phyloP scores from a whole-genome alignment of 2,797 vertebrate genomes.

The Helostoma temminkii region DNA sequence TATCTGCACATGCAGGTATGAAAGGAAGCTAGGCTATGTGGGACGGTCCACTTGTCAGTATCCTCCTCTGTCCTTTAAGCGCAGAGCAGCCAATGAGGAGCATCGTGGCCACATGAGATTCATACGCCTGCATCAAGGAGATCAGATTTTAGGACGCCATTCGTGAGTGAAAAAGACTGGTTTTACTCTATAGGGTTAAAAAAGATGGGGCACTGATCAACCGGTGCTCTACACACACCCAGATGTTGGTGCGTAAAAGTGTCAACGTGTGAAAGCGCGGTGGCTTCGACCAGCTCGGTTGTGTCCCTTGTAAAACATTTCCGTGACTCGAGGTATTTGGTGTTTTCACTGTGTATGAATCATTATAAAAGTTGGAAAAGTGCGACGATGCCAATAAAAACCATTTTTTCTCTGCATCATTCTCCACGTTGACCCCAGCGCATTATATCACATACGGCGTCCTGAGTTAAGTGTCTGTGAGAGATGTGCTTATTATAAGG shows the following conservation, averaged over 20 bases:
- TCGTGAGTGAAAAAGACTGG: background rate
- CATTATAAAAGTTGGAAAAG: background rate
- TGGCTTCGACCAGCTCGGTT: background rate
- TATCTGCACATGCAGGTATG: constrained; percentile 74
- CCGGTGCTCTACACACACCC: background rate
- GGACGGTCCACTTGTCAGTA: constrained; percentile 57
- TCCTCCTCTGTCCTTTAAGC: constrained; percentile 36
- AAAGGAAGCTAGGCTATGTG: constrained; percentile 55
- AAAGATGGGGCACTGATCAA: constrained; percentile 10
- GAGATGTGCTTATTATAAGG: constrained; percentile 14
- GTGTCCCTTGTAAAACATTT: background rate
- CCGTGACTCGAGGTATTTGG: background rate
- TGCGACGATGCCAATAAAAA: background rate
- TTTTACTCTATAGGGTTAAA: constrained; percentile 32
- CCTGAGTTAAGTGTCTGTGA: background rate
- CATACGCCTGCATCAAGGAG: constrained; percentile 54
- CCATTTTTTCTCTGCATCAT: background rate
- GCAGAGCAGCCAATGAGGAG: constrained; percentile 50
- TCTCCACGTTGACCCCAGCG: background rate
- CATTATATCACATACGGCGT: background rate
- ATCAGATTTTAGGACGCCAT: constrained; percentile 61
- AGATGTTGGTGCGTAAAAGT: constrained; percentile 27
- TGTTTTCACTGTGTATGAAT: background rate
- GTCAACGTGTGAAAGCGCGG: constrained; percentile 31
- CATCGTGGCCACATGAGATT: constrained; percentile 31